Conservation (phyloP, 2,113 vertebrate species). For the Colius striatus region DNA sequence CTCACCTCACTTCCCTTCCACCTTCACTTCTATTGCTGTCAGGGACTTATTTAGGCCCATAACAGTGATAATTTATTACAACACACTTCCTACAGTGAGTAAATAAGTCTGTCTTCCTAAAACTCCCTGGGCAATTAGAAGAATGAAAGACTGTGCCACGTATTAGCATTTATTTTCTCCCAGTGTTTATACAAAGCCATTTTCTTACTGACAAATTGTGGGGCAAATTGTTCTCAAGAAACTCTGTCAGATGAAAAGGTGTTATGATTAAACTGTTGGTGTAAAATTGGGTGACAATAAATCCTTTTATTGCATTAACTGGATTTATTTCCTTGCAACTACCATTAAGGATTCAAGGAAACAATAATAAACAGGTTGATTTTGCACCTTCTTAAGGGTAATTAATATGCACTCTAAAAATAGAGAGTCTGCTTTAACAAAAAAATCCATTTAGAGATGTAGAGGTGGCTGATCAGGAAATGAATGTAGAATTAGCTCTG, state of each 20-base stretch:
- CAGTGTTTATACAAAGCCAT: slow-evolving; percentile 79
- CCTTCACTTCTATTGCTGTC: slow-evolving; percentile 58
- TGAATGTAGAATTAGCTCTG: neutral
- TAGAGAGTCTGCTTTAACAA: slow-evolving; percentile 33
- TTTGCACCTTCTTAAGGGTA: slow-evolving; percentile 76
- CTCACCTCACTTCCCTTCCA: neutral
- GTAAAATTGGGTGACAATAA: slow-evolving; percentile 80
- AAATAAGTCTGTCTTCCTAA: slow-evolving; percentile 85
- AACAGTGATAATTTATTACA: slow-evolving; percentile 82
- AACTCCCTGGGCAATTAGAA: slow-evolving; percentile 83
- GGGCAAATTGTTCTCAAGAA: slow-evolving; percentile 80
- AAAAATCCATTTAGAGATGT: neutral
- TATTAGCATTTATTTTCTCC: slow-evolving; percentile 82
- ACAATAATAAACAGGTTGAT: slow-evolving; percentile 76
- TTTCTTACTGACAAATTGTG: slow-evolving; percentile 81
- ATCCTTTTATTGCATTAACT: slow-evolving; percentile 78
- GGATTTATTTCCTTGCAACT: slow-evolving; percentile 75
- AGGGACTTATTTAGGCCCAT: slow-evolving; percentile 65
- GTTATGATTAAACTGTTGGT: slow-evolving; percentile 78
- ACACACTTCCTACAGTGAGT: slow-evolving; percentile 79
- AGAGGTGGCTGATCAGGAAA: slow-evolving; percentile 15
- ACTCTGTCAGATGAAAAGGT: slow-evolving; percentile 79
- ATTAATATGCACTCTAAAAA: slow-evolving; percentile 73
- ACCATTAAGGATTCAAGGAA: slow-evolving; percentile 71
- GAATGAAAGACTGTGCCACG: slow-evolving; percentile 77